Evolutionary conservation across 2,797 vertebrate genomes (phyloP), one percentile per base, ranked within the genome.

Genomic region (Centropyge bicolor): DNA sequence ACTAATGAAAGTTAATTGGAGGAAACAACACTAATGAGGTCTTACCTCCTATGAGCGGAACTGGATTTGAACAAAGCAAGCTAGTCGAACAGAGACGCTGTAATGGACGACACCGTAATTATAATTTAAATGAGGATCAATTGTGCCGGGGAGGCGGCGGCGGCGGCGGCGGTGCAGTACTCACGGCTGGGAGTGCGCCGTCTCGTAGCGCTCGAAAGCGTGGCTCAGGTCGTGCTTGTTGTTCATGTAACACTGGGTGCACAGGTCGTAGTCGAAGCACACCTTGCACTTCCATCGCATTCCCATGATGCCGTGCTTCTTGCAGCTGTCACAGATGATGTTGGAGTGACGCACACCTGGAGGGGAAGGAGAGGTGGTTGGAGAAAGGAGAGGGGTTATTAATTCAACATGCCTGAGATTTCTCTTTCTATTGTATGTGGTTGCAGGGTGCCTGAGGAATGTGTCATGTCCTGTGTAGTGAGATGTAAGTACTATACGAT

Each of bases 221-320:
- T 99, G 98, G 4, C 94, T 72, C 79, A 99, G 95, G 87, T 99
- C 98, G 0, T 99, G 98, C 74, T 96, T 97, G 96, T 97, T 97
- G 95, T 96, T 97, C 98, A 99, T 99, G 95, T 99, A 99, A 86
- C 98, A 99, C 88, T 99, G 98, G 0, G 98, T 98, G 91, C 98
- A 99, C 92, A 99, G 91, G 95, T 99, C 98, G 0, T 99, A 99
- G 92, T 99, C 98, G 0, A 97, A 97, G 93, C 98, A 99, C 85
- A 98, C 95, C 19, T 97, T 98, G 93, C 98, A 99, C 80, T 99
- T 99, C 98, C 98, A 99, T 63, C 98, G 95, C 98, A 99, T 99
- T 68, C 98, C 98, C 45, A 97, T 97, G 62, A 99, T 97, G 0
- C 98, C 98, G 0, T 98, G 98, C 91, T 98, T 99, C 96, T 98